These are phyloP conservation scores for Drosophila borborema DNA, from an alignment of 2,888 invertebrate species.

Conservation along the genomic window DNA sequence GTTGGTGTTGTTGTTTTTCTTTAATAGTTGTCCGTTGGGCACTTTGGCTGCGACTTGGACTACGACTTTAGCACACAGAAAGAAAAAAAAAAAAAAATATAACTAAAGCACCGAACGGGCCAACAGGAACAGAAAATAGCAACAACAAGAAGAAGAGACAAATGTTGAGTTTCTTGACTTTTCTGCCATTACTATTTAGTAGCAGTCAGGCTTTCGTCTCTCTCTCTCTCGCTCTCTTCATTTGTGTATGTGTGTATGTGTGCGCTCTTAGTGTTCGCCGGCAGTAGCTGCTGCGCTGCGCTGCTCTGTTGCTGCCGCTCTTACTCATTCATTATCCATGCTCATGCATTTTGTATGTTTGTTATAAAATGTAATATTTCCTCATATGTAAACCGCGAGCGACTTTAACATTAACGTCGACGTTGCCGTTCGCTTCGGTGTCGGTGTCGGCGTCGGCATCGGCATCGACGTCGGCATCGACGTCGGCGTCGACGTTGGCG, in stretches of 20 bases:
- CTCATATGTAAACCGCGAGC: constrained; percentile 57
- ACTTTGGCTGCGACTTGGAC: constrained; percentile 53
- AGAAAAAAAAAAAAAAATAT: constrained; percentile 38
- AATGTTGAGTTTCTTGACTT: constrained; percentile 77
- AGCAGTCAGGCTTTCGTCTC: constrained; percentile 40
- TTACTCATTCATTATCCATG: constrained; percentile 52
- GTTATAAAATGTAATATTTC: constrained; percentile 64
- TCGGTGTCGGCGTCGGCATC: neutral
- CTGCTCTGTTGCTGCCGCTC: constrained; percentile 25
- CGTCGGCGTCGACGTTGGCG: neutral
- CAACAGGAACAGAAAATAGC: constrained; percentile 41
- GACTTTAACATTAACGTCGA: constrained; percentile 23
- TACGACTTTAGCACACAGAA: constrained; percentile 50
- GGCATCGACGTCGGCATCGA: neutral
- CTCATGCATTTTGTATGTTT: constrained; percentile 48
- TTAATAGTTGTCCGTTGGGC: constrained; percentile 69
- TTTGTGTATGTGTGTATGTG: constrained; percentile 16
- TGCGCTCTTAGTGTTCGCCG: constrained; percentile 29
- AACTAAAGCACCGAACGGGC: constrained; percentile 39
- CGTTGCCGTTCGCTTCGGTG: neutral
- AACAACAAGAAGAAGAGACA: constrained; percentile 24
- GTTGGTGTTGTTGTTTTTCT: constrained; percentile 49
- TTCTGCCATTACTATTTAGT: constrained; percentile 67
- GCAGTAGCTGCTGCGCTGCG: constrained; percentile 34
- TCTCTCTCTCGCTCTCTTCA: constrained; percentile 35